Percentiles rank a stretch among this genome's conserved stretches.
Evolutionary conservation across 2,113 vertebrate genomes (phyloP).

Genomic region (Collichthys lucidus): DNA sequence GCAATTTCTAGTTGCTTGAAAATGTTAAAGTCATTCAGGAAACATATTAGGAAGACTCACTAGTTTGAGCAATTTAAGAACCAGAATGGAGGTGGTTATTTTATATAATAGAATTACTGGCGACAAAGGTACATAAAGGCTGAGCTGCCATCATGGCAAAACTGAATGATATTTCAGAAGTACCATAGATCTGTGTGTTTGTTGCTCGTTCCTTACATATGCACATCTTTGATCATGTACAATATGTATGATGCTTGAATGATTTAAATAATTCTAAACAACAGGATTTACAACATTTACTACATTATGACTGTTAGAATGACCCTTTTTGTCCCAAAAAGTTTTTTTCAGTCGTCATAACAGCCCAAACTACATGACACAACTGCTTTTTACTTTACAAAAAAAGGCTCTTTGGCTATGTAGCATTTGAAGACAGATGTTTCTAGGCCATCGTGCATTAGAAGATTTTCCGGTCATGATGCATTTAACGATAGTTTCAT

Average conservation of each 20-base stretch:
- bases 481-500: constrained; percentile 17
- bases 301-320: neutral
- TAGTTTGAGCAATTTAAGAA: constrained; percentile 1
- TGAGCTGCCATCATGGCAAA: neutral
- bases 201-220: neutral
- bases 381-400: constrained; percentile 5
- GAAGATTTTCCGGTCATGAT: constrained; percentile 35
- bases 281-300: neutral
- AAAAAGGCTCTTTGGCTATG: constrained; percentile 1
- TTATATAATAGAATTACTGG: neutral
- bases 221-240: neutral
- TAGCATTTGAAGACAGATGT: constrained; percentile 28
- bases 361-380: neutral
- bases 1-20: constrained; percentile 24
- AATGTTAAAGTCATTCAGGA: constrained; percentile 31
- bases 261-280: too few relatives aligned
- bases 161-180: neutral
- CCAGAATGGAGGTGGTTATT: neutral
- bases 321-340: too few relatives aligned
- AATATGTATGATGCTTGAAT: neutral
- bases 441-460: constrained; percentile 33
- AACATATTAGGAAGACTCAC: neutral
- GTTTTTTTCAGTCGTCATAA: too few relatives aligned
- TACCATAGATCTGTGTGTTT: neutral
- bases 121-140: neutral